Percentiles rank a stretch among this genome's conserved stretches.
Evolutionary conservation across 2,888 invertebrate species (phyloP).

Genomic region (Rhyacophila evoluta): DNA sequence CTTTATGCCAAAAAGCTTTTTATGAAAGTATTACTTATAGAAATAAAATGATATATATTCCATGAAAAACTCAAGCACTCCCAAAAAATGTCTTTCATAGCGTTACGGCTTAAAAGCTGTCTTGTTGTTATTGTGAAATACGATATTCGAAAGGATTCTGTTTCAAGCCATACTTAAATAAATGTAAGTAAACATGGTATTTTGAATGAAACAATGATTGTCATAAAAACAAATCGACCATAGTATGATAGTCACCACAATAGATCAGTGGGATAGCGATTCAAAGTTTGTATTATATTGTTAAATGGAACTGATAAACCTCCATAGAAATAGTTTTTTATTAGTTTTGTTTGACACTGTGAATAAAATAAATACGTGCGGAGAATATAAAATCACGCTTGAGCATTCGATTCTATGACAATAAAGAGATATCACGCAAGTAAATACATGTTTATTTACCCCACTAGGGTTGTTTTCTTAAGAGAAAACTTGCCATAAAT

Average conservation of each 20-base stretch:
- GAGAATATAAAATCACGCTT: constrained; percentile 9
- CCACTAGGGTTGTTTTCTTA: constrained; percentile 5
- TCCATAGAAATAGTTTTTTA: constrained; percentile 1
- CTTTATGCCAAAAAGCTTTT: too few relatives aligned
- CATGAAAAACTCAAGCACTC: too few relatives aligned
- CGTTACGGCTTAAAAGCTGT: too few relatives aligned
- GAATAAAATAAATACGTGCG: background rate
- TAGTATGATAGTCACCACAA: background rate
- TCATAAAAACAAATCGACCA: background rate
- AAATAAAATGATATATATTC: too few relatives aligned
- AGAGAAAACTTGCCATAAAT: constrained; percentile 15
- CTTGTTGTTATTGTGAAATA: too few relatives aligned
- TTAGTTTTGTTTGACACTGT: constrained; percentile 13
- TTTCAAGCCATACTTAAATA: too few relatives aligned
- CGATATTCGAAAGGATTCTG: too few relatives aligned
- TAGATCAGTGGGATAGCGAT: background rate
- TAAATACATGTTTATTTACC: background rate
- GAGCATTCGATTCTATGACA: background rate
- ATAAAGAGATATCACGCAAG: background rate
- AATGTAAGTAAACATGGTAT: too few relatives aligned
- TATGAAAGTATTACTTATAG: too few relatives aligned
- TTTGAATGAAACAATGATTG: background rate
- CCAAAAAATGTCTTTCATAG: too few relatives aligned
- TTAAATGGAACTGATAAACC: constrained; percentile 9
- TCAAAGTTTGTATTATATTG: background rate